Base-by-base conservation (phyloP, 2,797 vertebrate species). In the Girardinus metallicus region DNA sequence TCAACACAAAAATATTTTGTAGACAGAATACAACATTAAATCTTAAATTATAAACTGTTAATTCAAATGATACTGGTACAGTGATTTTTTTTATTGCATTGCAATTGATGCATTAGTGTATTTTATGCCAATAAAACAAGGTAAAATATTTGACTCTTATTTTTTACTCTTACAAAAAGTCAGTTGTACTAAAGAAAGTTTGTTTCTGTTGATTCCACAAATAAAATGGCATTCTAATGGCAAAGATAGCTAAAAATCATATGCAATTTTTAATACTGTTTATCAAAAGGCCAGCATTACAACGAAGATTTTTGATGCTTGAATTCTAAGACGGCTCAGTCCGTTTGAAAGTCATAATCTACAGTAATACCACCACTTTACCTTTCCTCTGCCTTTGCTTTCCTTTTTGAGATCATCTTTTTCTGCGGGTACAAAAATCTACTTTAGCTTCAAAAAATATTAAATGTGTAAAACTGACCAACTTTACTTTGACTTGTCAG, bases 321-420 rank as follows among this genome's bases (percentile, higher is more conserved):
- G 2, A 41, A 18, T 23, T 41, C 4, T 72, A 15, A 62, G 0
- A 43, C 71, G 66, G 1, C 71, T 79, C 13, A 75, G 68, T 80
- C 70, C 21, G 16, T 46, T 6, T 78, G 0, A 36, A 3, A 74
- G 6, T 73, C 21, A 26, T 51, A 3, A 12, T 74, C 0, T 34
- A 36, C 2, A 34, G 29, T 36, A 5, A 72, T 5, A 46, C 5
- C 11, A 74, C 4, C 39, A 70, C 74, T 78, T 92, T 93, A 95
- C 94, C 95, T 60, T 94, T 82, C 91, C 94, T 86, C 64, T 94
- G 6, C 1, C 76, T 43, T 79, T 75, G 62, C 77, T 93, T 66
- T 23, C 26, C 49, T 91, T 91, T 80, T 90, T 89, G 26, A 49
- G 86, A 78, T 91, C 87, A 10, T 95, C 86, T 1, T 90, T 84